Base-by-base conservation (phyloP, 2,888 invertebrate species). In the Drosophila phalerata region DNA sequence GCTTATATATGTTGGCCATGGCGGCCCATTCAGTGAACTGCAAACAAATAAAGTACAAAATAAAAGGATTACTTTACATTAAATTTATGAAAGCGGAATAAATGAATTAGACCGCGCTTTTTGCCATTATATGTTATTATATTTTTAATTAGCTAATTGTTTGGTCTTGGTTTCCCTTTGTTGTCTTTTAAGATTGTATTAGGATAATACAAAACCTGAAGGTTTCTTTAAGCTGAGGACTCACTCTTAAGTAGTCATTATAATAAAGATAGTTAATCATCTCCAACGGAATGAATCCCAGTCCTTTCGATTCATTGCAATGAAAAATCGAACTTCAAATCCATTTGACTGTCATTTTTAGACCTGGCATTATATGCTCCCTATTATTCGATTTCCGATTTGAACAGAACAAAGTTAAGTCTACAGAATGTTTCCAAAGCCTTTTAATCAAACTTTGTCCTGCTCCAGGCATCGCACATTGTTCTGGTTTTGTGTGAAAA, bases 391-490 rank as follows among this genome's bases (percentile, higher is more conserved):
- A 53, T 57, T 56, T 40, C 45, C 40, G 49, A 62, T 32, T 42
- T 37, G 5, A 19, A 19, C 37, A 22, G n/a, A 30, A 48, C 15
- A 30, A 32, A 22, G 19, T 37, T 34, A 13, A 30, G n/a, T 13
- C 19, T 9, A 1, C 11, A 11, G 15, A 17, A 28, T 55, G 32
- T 8, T 38, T 19, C 15, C 17, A 30, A 37, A 52, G 49, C 56
- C 49, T 70, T 74, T 70, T 71, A 69, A 76, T 86, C 53, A 73
- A 71, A 71, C 69, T 67, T 53, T 34, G 38, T 38, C 32, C 8
- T 22, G 32, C 17, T 38, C 4, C 62, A 17, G 34, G 37, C 34
- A 19, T 28, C 19, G 19, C 40, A 62, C 43, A 57, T 49, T 48
- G 52, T 56, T 68, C 55, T 62, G 15, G 40, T 51, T 66, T 64